Evolutionary conservation across 2,888 invertebrate species (phyloP), one percentile per base, ranked within the genome.

Genomic region (Atethmia centrago): DNA sequence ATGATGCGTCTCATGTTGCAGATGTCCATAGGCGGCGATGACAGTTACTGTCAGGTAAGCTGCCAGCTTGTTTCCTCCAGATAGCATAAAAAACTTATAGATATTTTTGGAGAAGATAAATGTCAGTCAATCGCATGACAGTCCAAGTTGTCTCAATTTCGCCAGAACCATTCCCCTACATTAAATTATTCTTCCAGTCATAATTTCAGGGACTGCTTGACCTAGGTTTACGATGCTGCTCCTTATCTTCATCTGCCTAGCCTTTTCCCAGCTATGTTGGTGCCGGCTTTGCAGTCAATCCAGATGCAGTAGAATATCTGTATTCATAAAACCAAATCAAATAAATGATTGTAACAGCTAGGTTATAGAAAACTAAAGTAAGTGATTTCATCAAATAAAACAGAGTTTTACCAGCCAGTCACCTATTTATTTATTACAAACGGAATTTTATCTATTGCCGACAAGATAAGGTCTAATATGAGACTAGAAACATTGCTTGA

Each of bases 391-490:
- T 53, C 5, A 51, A 10, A 40, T 47, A 28, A 42, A 45, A 55
- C 16, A 59, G 36, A 40, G 21, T 25, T 47, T 21, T 36, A 45
- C 12, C 5, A 76, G 16, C 47, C 14, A 55, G 21, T n/a, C n/a
- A n/a, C n/a, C 64, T 56, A 77, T 31, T 10, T 80, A 49, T 56
- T 65, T 71, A 51, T 64, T 55, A 51, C 79, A 51, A 66, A 71
- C 49, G 56, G 12, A 58, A 49, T 59, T 45, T 78, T 78, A 80
- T 80, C 79, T 82, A 56, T 67, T 56, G 12, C 21, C 40, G 56
- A 78, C 72, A 55, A 79, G 79, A 80, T 80, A 82, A 80, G 9
- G 25, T 80, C 47, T 66, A 47, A 62, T 40, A 25, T 40, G 47
- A 42, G 67, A 75, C 42, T 49, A 36, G 47, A 53, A n/a, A 45